Evolutionary conservation across 2,888 invertebrate genomes (phyloP).

Genomic region (Morpho achilles): DNA sequence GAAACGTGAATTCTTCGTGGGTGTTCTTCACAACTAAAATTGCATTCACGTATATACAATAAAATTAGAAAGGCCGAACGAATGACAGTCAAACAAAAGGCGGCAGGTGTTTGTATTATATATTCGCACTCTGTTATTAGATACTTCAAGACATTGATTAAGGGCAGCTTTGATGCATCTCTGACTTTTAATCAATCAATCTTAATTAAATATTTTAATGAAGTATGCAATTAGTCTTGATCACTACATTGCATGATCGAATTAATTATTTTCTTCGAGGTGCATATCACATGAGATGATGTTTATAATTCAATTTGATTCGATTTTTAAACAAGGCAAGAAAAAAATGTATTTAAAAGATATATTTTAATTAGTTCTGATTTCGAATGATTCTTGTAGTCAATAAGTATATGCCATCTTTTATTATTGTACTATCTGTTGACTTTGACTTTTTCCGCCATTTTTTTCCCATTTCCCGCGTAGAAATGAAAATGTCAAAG

Average conservation of each 20-base stretch:
- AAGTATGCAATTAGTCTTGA: slow-evolving; percentile 12
- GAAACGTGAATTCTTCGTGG: slow-evolving; percentile 25
- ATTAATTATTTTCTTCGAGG: slow-evolving; percentile 9
- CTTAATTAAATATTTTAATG: slow-evolving; percentile 19
- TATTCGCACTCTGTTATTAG: slow-evolving; percentile 6
- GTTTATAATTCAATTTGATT: background rate
- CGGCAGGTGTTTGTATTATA: slow-evolving; percentile 20
- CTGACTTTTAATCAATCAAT: slow-evolving; percentile 17
- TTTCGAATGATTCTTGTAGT: too few relatives aligned
- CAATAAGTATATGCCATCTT: too few relatives aligned
- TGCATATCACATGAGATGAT: background rate
- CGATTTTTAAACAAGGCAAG: too few relatives aligned
- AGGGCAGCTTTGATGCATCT: slow-evolving; percentile 12
- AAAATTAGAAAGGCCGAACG: slow-evolving; percentile 31
- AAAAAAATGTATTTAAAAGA: too few relatives aligned
- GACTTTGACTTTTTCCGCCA: too few relatives aligned
- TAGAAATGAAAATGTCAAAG: too few relatives aligned
- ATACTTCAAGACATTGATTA: slow-evolving; percentile 16
- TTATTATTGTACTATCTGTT: too few relatives aligned
- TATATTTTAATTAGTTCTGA: too few relatives aligned
- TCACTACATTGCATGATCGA: slow-evolving; percentile 7
- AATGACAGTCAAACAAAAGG: slow-evolving; percentile 23
- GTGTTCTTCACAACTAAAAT: slow-evolving; percentile 31
- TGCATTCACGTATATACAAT: slow-evolving; percentile 29
- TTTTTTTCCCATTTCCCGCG: too few relatives aligned